These are phyloP conservation scores for Nothoprocta perdicaria DNA, from an alignment of 2,113 vertebrate species.

Conservation along the genomic window DNA sequence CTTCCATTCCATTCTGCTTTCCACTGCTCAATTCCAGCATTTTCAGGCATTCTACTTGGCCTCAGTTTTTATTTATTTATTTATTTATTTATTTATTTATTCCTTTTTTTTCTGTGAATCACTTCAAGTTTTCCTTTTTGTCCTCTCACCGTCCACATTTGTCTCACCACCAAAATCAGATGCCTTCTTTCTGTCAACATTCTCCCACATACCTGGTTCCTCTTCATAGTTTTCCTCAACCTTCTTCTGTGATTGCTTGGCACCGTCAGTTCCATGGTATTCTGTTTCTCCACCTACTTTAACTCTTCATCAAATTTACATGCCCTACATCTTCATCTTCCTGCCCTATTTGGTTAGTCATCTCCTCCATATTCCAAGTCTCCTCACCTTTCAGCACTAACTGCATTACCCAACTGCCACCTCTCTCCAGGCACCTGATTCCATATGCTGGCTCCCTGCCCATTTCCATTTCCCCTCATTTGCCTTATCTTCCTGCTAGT, in stretches of 20 bases:
- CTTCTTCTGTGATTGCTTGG: not conserved
- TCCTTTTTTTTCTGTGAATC: not conserved
- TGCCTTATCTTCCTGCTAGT: not conserved
- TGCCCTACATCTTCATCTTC: not conserved
- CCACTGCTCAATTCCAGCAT: not conserved
- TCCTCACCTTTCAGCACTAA: not conserved
- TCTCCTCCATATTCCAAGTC: not conserved
- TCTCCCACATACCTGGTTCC: not conserved
- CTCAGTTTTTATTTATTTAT: not conserved
- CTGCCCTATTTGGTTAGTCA: not conserved
- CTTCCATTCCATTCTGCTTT: not conserved
- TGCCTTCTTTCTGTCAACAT: not conserved
- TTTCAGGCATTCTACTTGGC: not conserved
- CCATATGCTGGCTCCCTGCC: not conserved
- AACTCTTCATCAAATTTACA: not conserved
- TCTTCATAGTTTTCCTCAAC: not conserved
- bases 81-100: not conserved
- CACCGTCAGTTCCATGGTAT: not conserved
- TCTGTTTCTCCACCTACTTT: not conserved
- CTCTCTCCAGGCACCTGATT: not conserved
- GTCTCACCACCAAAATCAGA: not conserved
- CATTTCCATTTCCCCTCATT: not conserved
- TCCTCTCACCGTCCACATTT: not conserved
- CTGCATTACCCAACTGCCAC: not conserved
- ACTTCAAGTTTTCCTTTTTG: not conserved